These are phyloP conservation scores for Percopsis transmontana DNA, from an alignment of 2,113 vertebrate genomes.

Conservation along the genomic window DNA sequence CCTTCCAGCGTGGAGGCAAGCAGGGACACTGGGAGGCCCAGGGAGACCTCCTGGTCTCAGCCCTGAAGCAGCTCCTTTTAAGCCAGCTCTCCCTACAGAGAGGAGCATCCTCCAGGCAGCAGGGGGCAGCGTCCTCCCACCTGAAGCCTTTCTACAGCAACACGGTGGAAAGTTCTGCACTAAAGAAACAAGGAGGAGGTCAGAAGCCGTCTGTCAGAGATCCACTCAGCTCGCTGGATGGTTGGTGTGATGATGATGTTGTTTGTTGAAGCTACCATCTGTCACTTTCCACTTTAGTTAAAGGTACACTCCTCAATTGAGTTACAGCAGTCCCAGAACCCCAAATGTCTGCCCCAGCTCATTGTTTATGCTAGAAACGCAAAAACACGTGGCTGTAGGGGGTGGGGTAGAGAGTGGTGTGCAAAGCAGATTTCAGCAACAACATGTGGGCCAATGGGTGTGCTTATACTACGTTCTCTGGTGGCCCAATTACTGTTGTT, in stretches of 20 bases:
- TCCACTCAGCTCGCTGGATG: conserved; percentile 76
- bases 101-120: conserved; percentile 24
- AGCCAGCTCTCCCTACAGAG: conserved; percentile 59
- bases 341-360: too few relatives aligned
- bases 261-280: not conserved
- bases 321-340: too few relatives aligned
- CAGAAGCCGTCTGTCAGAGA: conserved; percentile 56
- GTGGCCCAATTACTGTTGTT: too few relatives aligned
- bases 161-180: conserved; percentile 42
- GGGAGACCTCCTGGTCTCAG: conserved; percentile 68
- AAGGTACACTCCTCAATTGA: too few relatives aligned
- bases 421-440: too few relatives aligned
- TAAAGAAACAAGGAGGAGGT: conserved; percentile 43
- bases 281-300: not conserved
- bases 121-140: conserved; percentile 36
- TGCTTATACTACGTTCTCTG: too few relatives aligned
- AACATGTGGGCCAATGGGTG: too few relatives aligned
- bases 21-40: conserved; percentile 45
- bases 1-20: conserved; percentile 27
- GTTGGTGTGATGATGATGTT: conserved; percentile 69
- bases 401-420: too few relatives aligned
- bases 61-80: conserved; percentile 76
- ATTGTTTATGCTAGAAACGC: too few relatives aligned
- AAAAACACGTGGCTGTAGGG: too few relatives aligned
- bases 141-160: conserved; percentile 44